phyloP scores from a whole-genome alignment of 2,113 vertebrate species.

The Dryoscopus gambensis region DNA sequence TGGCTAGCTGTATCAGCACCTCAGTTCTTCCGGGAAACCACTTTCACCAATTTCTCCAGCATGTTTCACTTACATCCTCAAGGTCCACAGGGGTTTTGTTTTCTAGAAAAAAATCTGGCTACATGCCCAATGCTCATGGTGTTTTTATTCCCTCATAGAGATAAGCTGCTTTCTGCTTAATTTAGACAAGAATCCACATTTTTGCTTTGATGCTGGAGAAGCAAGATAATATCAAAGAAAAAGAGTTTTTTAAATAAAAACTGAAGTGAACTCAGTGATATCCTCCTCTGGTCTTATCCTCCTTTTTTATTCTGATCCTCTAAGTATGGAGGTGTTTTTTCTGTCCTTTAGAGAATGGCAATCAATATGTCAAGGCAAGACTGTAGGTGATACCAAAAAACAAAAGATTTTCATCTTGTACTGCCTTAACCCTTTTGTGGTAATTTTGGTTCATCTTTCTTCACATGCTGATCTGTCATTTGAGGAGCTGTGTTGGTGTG shows the following conservation, averaged over 20 bases:
- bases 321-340: neutral
- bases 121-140: neutral
- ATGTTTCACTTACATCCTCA: slow-evolving; percentile 46
- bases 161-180: slow-evolving; percentile 62
- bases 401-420: neutral
- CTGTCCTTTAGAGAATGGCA: neutral
- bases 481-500: neutral
- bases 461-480: neutral
- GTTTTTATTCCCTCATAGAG: slow-evolving; percentile 59
- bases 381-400: neutral
- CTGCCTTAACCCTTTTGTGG: neutral
- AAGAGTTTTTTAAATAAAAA: neutral
- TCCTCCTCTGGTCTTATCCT: neutral
- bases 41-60: slow-evolving; percentile 55
- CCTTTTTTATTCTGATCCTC: neutral
- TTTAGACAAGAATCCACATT: slow-evolving; percentile 55
- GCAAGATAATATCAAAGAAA: neutral
- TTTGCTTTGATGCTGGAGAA: neutral
- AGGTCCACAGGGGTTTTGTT: neutral
- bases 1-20: neutral
- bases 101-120: slow-evolving; percentile 36
- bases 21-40: slow-evolving; percentile 50
- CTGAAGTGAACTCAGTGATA: neutral
- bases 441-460: neutral
- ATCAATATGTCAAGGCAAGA: neutral